Evolutionary conservation across 2,113 vertebrate species (phyloP), one percentile per base, ranked within the genome.

Genomic region (Argyrosomus japonicus): DNA sequence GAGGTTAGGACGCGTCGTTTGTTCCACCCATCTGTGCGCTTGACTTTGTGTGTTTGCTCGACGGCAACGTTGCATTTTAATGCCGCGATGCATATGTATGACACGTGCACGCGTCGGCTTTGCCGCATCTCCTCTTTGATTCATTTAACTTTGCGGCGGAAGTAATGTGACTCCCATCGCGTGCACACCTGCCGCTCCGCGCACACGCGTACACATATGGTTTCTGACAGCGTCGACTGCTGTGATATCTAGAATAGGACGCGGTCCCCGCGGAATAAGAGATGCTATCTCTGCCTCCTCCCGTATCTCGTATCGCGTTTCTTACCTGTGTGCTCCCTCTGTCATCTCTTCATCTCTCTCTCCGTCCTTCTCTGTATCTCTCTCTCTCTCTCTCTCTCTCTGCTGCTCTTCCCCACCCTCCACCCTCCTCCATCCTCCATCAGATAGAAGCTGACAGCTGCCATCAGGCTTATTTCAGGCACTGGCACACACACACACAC

Each of bases 391-490:
- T 10, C 1, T 73, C 63, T 67, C 78, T 70, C 36, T 32, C 68
- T 65, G 48, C 83, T 53, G 64, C 63, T 74, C 87, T 50, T 74
- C 78, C 43, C 61, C 73, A 40, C 36, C 36, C 36, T 40, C 32
- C 32, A 6, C 32, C 32, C 32, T 32, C 36, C 36, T 40, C 36
- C 36, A 36, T 36, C 54, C 53, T 83, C 77, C 79, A 71, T 90
- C 89, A 88, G 82, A 92, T 84, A 57, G 87, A 87, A 89, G 81
- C 67, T 45, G 86, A 92, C 90, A 92, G 84, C 86, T 93, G 88
- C 91, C 90, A 90, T 91, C 93, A 88, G 86, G 82, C 80, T 87
- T 92, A 91, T 93, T 90, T 92, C 91, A 89, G 85, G 81, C 79
- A 25, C 80, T 83, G 83, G 36, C 89, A 50, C 80, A 63, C 75